Evolutionary conservation across 2,888 invertebrate species (phyloP), one percentile per base, ranked within the genome.

Genomic region (Chaitophorus viminalis): DNA sequence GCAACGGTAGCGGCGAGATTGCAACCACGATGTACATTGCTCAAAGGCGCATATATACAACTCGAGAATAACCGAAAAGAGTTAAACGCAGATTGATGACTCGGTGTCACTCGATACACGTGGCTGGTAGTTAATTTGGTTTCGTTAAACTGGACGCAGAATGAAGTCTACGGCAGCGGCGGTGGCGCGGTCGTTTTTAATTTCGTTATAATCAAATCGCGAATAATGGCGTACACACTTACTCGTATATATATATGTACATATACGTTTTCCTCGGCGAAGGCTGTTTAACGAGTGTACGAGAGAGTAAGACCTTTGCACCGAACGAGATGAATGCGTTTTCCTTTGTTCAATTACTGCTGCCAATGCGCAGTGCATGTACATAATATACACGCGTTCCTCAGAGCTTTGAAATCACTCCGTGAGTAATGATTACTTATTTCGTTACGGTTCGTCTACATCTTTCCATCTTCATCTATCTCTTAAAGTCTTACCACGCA

Each of bases 51-150:
- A 65, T n/a, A 36, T 36, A 60, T 6, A 60, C 21, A 60, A 31
- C 29, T 29, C 33, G 6, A 36, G 18, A 36, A 33, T 25, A 36
- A 65, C 60, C 36, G 36, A 79, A 79, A 79, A 79, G 33, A 70
- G 81, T 81, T 46, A 31, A 81, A 81, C 29, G 70, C 39, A 46
- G 68, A 81, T 81, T 81, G 68, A 81, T 81, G 81, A 65, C 46
- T 70, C 68, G 46, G 81, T 18, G 39, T 46, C 39, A n/a, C 33
- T 39, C 79, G 11, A 25, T 29, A 25, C 21, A 31, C 60, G 65
- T 18, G 36, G 6, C n/a, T n/a, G n/a, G 81, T 18, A 36, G 29
- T 68, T 68, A 14, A 46, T 81, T 81, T 18, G 29, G 65, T 81
- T 65, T 39, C 39, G 65, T 5, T 3, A 21, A 60, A 60, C 60